Base-by-base conservation (phyloP, 1,140 invertebrate species). In the Zaprionus vittiger region DNA sequence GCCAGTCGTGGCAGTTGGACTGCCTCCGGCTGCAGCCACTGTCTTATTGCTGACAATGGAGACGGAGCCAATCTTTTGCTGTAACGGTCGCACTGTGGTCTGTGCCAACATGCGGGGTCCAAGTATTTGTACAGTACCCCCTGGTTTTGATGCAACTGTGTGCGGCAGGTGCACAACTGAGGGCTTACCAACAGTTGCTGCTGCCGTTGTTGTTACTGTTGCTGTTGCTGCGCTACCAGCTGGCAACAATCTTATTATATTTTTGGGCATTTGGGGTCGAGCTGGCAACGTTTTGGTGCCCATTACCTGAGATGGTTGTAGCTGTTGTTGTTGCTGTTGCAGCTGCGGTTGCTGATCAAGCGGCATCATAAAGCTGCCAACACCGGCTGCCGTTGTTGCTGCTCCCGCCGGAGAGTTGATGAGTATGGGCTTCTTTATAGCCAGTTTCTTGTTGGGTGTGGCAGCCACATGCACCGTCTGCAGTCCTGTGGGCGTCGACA, bases 401-500 rank as follows among this genome's bases (percentile, higher is more conserved):
- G 65, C 22, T 4, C 68, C 41, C 59, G 41, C 17, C 2, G 83
- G 20, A 12, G 78, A 47, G 66, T 86, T 85, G 41, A 90, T 84
- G 14, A 87, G 72, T 41, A 80, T 91, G 15, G 92, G 73, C 71
- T 80, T 92, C 38, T 80, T 93, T 52, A 60, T 63, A 14, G 73
- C 57, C 24, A 57, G 4, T 52, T 73, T 41, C 41, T 73, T 49
- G 57, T 55, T 82, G n/a, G 86, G 80, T 37, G 82, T 91, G 5
- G 91, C 78, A 34, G 92, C 84, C n/a, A 93, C 85, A 80, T 92
- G 92, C 4, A 93, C 91, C 3, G 92, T 92, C 63, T 93, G 91
- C 34, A 93, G 31, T 24, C 92, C 92, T 41, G 47, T 83, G 12
- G 92, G 87, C 15, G 92, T 93, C 4, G 91, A 91, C 17, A 93